Conservation (phyloP, 2,888 invertebrate species). For the Galerucella nymphaeae region DNA sequence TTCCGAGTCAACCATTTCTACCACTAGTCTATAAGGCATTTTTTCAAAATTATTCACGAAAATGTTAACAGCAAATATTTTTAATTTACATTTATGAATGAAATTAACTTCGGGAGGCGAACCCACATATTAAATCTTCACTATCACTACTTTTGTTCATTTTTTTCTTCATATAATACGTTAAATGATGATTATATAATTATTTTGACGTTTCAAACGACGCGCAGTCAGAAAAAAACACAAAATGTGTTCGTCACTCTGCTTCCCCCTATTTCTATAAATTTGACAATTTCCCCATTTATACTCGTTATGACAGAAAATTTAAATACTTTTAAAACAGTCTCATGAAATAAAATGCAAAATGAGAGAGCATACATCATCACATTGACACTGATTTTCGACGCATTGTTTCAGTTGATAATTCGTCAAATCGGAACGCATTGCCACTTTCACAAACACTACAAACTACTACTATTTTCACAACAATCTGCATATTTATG, state of each 20-base stretch:
- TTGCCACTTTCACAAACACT: background rate
- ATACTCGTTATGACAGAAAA: constrained; percentile 11
- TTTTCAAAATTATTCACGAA: too few relatives aligned
- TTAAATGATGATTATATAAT: too few relatives aligned
- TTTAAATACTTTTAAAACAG: constrained; percentile 14
- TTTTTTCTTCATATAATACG: too few relatives aligned
- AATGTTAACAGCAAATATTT: too few relatives aligned
- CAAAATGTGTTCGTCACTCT: background rate
- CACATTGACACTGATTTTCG: constrained; percentile 19
- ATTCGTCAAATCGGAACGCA: background rate
- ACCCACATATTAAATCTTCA: too few relatives aligned
- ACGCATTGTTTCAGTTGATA: constrained; percentile 19
- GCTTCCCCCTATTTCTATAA: background rate
- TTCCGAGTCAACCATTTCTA: too few relatives aligned
- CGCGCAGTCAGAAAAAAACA: too few relatives aligned
- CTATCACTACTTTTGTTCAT: too few relatives aligned
- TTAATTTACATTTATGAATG: too few relatives aligned
- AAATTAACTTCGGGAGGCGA: too few relatives aligned
- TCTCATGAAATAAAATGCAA: constrained; percentile 22
- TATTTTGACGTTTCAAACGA: too few relatives aligned
- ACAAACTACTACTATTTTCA: background rate
- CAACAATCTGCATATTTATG: constrained; percentile 14
- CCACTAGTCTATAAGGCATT: too few relatives aligned
- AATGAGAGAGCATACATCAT: constrained; percentile 10
- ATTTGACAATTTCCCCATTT: constrained; percentile 9